Base-by-base conservation (phyloP, 1,140 invertebrate species). In the Drosophila rufa region DNA sequence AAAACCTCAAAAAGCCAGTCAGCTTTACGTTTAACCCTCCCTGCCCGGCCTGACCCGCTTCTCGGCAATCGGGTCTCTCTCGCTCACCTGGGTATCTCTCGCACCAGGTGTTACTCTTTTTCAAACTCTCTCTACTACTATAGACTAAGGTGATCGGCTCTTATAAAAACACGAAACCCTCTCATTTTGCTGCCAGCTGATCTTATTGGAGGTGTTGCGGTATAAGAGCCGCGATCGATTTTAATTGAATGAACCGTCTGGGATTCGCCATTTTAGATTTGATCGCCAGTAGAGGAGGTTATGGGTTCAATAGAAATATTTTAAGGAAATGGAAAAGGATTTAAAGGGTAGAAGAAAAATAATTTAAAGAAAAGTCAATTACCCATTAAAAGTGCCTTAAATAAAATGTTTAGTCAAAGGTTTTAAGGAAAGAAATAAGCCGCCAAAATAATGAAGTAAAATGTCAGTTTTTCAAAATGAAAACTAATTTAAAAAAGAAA, bases 191-290 rank as follows among this genome's bases (percentile, higher is more conserved):
- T 11, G 53, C 56, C 58, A 68, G 78, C 82, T 64, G 84, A 80
- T 87, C 84, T 87, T 80, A 89, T 87, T 87, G 80, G 77, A 75
- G 51, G 68, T 75, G 78, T 79, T 62, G 75, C 62, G 67, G 82
- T 65, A 70, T 66, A 73, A 73, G 67, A 73, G 69, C 14, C 19
- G 17, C 51, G 53, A 68, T 77, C 55, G 65, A 56, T 61, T 77
- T 69, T 30, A 55, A 82, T 65, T 70, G 42, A 64, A 75, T 64
- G 68, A 70, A 47, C 42, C 55, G 56, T 48, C 71, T 80, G 68
- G 61, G 47, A 65, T 87, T 87, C 84, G 84, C 84, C 84, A 87
- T 87, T 87, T 87, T 87, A 89, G 73, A 70, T 84, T 80, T 42
- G 50, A 66, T 51, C 69, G 17, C 58, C 75, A 51, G 66, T 17